phyloP scores from a whole-genome alignment of 1,140 invertebrate species.

The Drosophila lacteicornis region DNA sequence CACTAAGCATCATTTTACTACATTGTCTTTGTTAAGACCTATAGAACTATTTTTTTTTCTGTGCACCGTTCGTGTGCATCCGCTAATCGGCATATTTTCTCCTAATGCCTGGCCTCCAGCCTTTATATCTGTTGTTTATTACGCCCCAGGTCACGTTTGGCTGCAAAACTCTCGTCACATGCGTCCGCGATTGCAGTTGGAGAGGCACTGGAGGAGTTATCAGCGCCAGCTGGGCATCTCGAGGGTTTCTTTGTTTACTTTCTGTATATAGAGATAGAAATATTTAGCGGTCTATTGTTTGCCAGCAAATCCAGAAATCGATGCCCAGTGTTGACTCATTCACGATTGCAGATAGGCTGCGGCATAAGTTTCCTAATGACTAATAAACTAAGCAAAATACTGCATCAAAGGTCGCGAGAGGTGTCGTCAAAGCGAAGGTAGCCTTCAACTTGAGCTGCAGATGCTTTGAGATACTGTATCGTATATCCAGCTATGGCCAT shows the following conservation, averaged over 20 bases:
- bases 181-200: slow-evolving; percentile 23
- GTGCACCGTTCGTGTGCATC: slow-evolving; percentile 9
- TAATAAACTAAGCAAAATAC: slow-evolving; percentile 7
- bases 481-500: slow-evolving; percentile 32
- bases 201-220: slow-evolving; percentile 16
- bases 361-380: slow-evolving; percentile 9
- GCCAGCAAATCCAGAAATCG: background rate
- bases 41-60: background rate
- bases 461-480: slow-evolving; percentile 21
- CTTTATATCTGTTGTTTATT: slow-evolving; percentile 20
- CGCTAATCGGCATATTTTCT: slow-evolving; percentile 4
- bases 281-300: background rate
- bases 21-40: too few relatives aligned
- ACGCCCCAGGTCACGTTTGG: slow-evolving; percentile 27
- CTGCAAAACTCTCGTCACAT: slow-evolving; percentile 20
- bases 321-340: slow-evolving; percentile 21
- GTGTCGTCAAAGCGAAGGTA: background rate
- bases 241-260: slow-evolving; percentile 27
- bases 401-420: slow-evolving; percentile 36
- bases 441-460: slow-evolving; percentile 31
- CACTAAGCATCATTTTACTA: too few relatives aligned
- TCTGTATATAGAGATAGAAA: slow-evolving; percentile 4
- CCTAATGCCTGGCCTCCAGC: slow-evolving; percentile 7
- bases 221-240: background rate
- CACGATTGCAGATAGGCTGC: slow-evolving; percentile 18